A percentile compares a stretch with the other conserved stretches of the same genome.
Conservation (phyloP, 35 echinoderm and acorn worm genomes). For the Nesometra sesokonis region DNA sequence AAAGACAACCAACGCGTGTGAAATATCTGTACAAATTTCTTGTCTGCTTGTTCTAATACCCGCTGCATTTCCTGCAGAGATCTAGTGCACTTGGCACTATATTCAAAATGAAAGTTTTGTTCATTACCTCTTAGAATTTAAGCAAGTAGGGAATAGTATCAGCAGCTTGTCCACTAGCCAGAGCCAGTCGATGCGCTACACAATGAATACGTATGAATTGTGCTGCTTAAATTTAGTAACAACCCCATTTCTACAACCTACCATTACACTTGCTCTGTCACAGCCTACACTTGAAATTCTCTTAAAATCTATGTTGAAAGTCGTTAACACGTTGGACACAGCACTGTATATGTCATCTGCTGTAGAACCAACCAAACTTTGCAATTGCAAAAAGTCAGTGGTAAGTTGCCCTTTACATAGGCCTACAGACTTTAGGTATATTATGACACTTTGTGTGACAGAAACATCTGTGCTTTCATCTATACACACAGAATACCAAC, state of each 20-base stretch:
- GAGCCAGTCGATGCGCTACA: neutral
- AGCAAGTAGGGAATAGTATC: neutral
- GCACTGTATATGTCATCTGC: too few relatives aligned
- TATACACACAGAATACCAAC: too few relatives aligned
- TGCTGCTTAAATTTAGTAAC: neutral
- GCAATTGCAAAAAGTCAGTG: neutral
- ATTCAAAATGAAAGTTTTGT: neutral
- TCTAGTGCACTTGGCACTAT: neutral
- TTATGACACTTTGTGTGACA: too few relatives aligned
- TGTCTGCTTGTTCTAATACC: neutral
- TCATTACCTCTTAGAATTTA: neutral
- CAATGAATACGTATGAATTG: neutral
- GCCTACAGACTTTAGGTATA: too few relatives aligned
- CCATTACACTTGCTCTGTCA: slow-evolving; percentile 1
- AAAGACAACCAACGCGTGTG: slow-evolving; percentile 2
- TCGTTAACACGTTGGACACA: too few relatives aligned
- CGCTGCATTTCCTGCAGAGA: neutral
- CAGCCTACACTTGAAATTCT: neutral
- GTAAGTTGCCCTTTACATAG: too few relatives aligned
- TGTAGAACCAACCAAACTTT: too few relatives aligned
- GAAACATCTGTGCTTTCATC: too few relatives aligned
- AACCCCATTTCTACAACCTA: neutral
- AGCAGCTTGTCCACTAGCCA: slow-evolving; percentile 6
- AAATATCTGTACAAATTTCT: neutral
- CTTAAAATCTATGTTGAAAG: too few relatives aligned